Conservation (phyloP, 2,888 invertebrate species). For the Agonopterix heracliana region DNA sequence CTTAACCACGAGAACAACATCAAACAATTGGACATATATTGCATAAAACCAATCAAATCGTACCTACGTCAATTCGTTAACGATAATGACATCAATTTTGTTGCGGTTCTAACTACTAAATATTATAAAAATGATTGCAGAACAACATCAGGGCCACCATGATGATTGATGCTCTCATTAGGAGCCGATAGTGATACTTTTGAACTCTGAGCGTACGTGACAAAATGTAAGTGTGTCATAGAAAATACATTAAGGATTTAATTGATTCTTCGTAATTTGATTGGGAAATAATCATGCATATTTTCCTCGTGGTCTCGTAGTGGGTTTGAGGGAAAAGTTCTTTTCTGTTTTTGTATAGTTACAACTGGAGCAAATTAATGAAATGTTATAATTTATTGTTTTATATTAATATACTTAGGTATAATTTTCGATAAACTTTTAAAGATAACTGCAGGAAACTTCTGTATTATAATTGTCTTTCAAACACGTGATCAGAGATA, state of each 20-base stretch:
- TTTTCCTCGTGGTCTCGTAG: conserved; percentile 42
- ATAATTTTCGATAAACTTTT: no score
- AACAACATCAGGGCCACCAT: conserved; percentile 48
- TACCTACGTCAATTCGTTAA: conserved; percentile 30
- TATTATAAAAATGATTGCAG: conserved; percentile 37
- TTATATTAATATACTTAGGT: no score
- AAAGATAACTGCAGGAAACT: no score
- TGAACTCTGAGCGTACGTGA: conserved; percentile 52
- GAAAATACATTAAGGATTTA: conserved; percentile 32
- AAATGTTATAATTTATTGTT: no score
- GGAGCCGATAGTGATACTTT: conserved; percentile 30
- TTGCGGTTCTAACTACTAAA: conserved; percentile 29
- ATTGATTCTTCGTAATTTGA: conserved; percentile 43
- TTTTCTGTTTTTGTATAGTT: no score
- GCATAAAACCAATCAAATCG: conserved; percentile 27
- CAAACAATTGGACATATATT: conserved; percentile 7
- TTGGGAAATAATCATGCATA: conserved; percentile 28
- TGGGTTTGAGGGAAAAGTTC: background rate
- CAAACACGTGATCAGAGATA: no score
- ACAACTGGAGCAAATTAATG: no score
- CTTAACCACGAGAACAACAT: no score
- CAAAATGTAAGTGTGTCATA: conserved; percentile 52
- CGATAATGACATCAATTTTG: conserved; percentile 30
- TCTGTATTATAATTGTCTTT: no score
- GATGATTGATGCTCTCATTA: conserved; percentile 50